Evolutionary conservation across 1,140 invertebrate genomes (phyloP), one percentile per base, ranked within the genome.

Genomic region (Onthophagus taurus): DNA sequence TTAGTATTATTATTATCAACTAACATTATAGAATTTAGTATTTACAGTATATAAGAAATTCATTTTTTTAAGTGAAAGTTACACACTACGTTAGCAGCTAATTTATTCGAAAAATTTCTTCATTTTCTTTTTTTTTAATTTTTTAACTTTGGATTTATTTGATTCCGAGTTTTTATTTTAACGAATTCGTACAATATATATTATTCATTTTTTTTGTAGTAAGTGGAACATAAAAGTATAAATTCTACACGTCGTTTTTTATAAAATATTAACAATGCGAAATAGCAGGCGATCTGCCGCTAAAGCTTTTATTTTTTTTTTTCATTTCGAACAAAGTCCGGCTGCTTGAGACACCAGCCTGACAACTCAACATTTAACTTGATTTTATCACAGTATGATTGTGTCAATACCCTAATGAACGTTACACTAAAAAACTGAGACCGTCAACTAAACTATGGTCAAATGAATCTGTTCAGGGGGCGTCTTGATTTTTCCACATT

Each of bases 381-480:
- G 49, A 55, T 58, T 5, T 61, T 64, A 64, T 64, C 62, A 64
- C 62, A 64, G 62, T 59, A 64, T 64, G 58, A 63, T 64, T 64
- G 60, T 63, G 60, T 64, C 53, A 60, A 59, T 60, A 53, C 49
- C 52, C 60, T 64, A 64, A 55, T 54, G 54, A 63, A 58, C 55
- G 59, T 48, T 54, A 54, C 55, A 53, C 52, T 57, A 54, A 60
- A 59, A 9, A 57, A 61, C 49, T 46, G 49, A 50, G 52, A 53
- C 46, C 50, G 47, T 52, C 26, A 31, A 42, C 41, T 42, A 29
- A 11, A 31, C 13, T n/a, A 6, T 6, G 9, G 31, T 6, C 13
- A 8, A 13, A 33, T 33, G 31, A 6, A n/a, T n/a, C n/a, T n/a
- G n/a, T n/a, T n/a, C n/a, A n/a, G n/a, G n/a, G n/a, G n/a, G n/a